phyloP scores from a whole-genome alignment of 2,888 invertebrate genomes.

The Nymphalis urticae region DNA sequence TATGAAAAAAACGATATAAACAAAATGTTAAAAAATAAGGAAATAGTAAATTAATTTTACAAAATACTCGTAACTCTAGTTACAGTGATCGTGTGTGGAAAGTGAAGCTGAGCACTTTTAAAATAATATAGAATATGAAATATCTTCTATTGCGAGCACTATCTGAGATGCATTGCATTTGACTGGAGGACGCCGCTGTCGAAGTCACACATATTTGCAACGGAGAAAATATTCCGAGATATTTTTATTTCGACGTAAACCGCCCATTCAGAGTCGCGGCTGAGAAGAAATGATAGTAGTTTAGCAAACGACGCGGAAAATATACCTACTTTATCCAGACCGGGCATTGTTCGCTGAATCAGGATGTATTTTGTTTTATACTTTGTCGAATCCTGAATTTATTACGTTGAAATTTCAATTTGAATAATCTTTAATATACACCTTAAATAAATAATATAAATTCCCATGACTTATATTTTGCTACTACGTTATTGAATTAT shows the following conservation, averaged over 20 bases:
- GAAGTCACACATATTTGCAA: background rate
- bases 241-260: constrained; percentile 11
- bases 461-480: no score
- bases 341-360: constrained; percentile 10
- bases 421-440: no score
- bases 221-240: constrained; percentile 7
- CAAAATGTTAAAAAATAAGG: no score
- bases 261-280: constrained; percentile 19
- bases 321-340: constrained; percentile 20
- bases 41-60: no score
- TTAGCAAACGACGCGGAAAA: constrained; percentile 24
- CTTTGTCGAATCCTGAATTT: constrained; percentile 3
- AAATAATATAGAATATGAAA: constrained; percentile 4
- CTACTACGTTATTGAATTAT: no score
- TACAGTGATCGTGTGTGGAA: no score
- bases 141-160: background rate
- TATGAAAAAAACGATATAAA: no score
- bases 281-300: constrained; percentile 27
- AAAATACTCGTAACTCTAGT: no score
- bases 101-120: background rate
- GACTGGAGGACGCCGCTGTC: constrained; percentile 1
- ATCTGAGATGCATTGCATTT: constrained; percentile 1
- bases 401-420: background rate
- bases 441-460: no score
- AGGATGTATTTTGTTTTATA: constrained; percentile 2